Conservation (phyloP, 2,888 invertebrate species). For the Blomia tropicalis region DNA sequence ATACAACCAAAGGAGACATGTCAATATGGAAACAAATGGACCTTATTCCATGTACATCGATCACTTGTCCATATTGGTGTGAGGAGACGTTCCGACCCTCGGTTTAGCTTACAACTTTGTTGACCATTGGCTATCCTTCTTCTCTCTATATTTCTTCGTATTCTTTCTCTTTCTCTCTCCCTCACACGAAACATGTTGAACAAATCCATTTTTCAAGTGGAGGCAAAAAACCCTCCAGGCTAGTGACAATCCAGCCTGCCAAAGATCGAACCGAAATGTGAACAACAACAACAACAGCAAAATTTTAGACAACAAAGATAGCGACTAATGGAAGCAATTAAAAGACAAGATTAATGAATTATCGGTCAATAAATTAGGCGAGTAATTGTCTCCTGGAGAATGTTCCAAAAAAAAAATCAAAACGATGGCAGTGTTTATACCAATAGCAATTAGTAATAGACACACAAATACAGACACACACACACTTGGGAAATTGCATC, state of each 20-base stretch:
- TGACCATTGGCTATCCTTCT: not conserved
- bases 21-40: too few relatives aligned
- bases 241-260: not conserved
- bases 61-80: not conserved
- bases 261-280: not conserved
- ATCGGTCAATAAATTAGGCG: constrained; percentile 5
- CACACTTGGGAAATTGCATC: too few relatives aligned
- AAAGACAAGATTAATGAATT: constrained; percentile 11
- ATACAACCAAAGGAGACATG: too few relatives aligned
- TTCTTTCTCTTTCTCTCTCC: too few relatives aligned
- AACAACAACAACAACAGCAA: too few relatives aligned
- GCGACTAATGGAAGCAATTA: constrained; percentile 11
- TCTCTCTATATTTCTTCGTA: not conserved
- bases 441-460: too few relatives aligned
- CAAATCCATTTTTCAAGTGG: constrained; percentile 11
- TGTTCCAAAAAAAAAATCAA: too few relatives aligned
- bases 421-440: too few relatives aligned
- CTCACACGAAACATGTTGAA: too few relatives aligned
- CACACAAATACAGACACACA: too few relatives aligned
- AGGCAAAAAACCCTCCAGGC: not conserved
- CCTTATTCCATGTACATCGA: too few relatives aligned
- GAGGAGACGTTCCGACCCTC: not conserved
- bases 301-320: too few relatives aligned
- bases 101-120: not conserved
- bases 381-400: constrained; percentile 5